phyloP scores from a whole-genome alignment of 92 coral and sea anemone genomes.

The Porites lobata region DNA sequence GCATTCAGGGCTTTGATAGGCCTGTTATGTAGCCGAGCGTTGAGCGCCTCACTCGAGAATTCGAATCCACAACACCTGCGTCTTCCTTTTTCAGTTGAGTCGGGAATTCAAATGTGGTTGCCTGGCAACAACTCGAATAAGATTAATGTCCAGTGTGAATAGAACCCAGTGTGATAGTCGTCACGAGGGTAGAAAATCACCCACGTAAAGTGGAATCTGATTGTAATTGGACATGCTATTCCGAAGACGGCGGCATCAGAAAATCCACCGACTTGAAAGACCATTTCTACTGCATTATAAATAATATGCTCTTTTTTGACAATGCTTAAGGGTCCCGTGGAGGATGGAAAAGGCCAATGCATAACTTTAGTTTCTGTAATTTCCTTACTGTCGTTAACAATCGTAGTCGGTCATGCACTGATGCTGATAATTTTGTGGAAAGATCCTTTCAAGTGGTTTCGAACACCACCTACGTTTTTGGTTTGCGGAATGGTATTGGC shows the following conservation, averaged over 20 bases:
- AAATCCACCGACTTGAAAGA: not conserved
- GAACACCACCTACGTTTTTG: conserved; percentile 37
- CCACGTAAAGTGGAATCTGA: too few species aligned
- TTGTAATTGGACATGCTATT: too few species aligned
- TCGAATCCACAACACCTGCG: too few species aligned
- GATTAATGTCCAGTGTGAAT: too few species aligned
- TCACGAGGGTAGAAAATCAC: too few species aligned
- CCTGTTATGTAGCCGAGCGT: too few species aligned
- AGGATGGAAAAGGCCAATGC: conserved; percentile 1
- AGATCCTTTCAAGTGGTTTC: conserved; percentile 48
- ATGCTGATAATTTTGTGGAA: conserved; percentile 43
- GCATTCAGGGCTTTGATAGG: too few species aligned
- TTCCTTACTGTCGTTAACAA: conserved; percentile 10
- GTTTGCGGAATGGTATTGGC: conserved; percentile 42
- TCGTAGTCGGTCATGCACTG: conserved; percentile 35
- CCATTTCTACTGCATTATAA: not conserved
- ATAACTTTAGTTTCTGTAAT: conserved; percentile 2
- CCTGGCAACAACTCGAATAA: too few species aligned
- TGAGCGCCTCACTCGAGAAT: too few species aligned
- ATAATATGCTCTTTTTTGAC: not conserved
- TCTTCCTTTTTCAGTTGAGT: too few species aligned
- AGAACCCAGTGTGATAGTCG: too few species aligned
- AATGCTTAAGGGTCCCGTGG: not conserved
- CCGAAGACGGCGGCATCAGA: not conserved
- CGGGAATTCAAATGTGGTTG: too few species aligned